Conservation (phyloP, 1,140 invertebrate species). For the Orchesella cincta region DNA sequence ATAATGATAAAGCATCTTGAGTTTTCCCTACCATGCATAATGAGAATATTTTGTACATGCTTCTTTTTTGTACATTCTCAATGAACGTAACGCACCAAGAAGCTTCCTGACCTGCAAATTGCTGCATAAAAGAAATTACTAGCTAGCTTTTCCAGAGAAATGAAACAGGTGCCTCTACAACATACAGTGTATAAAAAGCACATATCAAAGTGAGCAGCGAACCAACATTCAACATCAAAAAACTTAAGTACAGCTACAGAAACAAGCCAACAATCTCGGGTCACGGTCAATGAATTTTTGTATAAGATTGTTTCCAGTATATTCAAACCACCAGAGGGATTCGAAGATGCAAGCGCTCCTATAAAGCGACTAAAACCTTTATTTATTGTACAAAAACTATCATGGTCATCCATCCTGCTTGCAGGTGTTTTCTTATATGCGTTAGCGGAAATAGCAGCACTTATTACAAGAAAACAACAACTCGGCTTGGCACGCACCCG, state of each 20-base stretch:
- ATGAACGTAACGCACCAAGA: constrained; percentile 2
- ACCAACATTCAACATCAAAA: not conserved
- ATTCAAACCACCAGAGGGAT: too few species aligned
- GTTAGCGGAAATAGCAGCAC: too few species aligned
- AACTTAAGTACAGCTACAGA: not conserved
- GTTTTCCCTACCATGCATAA: not conserved
- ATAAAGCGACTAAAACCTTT: too few species aligned
- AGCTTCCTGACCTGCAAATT: constrained; percentile 13
- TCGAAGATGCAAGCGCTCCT: too few species aligned
- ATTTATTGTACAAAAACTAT: too few species aligned
- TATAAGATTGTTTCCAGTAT: too few species aligned
- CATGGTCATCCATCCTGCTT: too few species aligned
- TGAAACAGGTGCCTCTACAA: not conserved
- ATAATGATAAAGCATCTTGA: not conserved
- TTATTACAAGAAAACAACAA: too few species aligned
- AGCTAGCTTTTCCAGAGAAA: not conserved
- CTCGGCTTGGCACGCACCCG: too few species aligned
- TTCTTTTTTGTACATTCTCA: not conserved
- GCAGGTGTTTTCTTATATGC: too few species aligned
- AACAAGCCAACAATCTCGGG: not conserved
- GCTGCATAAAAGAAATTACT: not conserved
- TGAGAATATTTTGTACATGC: not conserved
- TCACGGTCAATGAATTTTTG: constrained; percentile 17
- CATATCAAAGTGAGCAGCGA: constrained; percentile 20
- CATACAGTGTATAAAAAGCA: not conserved